Conservation (phyloP, 2,113 vertebrate genomes). For the Tupaia chinensis region DNA sequence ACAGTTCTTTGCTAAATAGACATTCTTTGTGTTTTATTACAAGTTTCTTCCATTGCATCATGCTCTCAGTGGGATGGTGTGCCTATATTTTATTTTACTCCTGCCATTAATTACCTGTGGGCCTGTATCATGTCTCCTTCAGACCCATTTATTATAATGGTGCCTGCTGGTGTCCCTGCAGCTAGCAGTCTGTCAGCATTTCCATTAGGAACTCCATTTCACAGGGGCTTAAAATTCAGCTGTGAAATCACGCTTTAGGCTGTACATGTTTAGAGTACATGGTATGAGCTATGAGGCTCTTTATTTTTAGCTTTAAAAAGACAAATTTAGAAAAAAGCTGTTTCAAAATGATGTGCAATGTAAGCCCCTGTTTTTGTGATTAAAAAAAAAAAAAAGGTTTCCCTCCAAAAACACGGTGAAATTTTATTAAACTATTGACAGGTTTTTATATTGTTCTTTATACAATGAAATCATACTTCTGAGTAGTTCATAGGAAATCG, state of each 20-base stretch:
- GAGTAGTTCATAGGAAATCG: background rate
- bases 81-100: slow-evolving; percentile 87
- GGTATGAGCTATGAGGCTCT: slow-evolving; percentile 71
- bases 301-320: slow-evolving; percentile 57
- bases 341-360: background rate
- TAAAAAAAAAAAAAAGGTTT: background rate
- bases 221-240: slow-evolving; percentile 83
- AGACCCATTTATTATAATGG: slow-evolving; percentile 86
- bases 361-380: background rate
- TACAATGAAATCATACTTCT: background rate
- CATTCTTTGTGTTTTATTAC: slow-evolving; percentile 88
- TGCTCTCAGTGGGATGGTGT: slow-evolving; percentile 83
- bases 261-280: slow-evolving; percentile 70
- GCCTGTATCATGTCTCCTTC: slow-evolving; percentile 84
- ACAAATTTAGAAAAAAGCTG: background rate
- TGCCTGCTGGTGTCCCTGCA: slow-evolving; percentile 80
- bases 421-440: slow-evolving; percentile 25
- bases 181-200: slow-evolving; percentile 86
- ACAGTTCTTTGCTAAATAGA: slow-evolving; percentile 83
- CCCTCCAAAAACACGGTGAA: background rate
- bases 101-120: slow-evolving; percentile 88
- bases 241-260: slow-evolving; percentile 82
- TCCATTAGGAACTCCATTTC: slow-evolving; percentile 87
- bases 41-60: slow-evolving; percentile 88
- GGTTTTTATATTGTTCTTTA: background rate